Conservation (phyloP, 2,888 invertebrate species). For the Idaea dimidiata region DNA sequence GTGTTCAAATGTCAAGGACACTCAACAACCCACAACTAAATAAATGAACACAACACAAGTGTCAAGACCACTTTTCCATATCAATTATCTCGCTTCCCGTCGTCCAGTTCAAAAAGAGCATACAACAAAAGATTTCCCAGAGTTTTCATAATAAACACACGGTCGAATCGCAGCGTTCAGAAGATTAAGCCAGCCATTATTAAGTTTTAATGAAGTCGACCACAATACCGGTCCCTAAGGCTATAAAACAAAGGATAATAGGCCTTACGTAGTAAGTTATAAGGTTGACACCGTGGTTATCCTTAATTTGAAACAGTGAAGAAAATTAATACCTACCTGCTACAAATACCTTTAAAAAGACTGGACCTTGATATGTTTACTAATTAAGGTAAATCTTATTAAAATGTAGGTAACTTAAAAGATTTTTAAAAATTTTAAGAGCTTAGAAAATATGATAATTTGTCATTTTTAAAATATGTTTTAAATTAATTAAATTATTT, state of each 20-base stretch:
- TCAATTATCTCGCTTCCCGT: slow-evolving; percentile 29
- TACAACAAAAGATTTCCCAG: slow-evolving; percentile 33
- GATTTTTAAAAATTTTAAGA: too few species aligned
- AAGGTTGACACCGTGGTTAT: slow-evolving; percentile 33
- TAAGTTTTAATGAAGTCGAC: slow-evolving; percentile 72
- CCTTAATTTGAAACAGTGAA: neutral
- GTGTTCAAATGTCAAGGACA: neutral
- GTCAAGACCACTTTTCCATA: slow-evolving; percentile 22
- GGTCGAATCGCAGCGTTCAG: slow-evolving; percentile 47
- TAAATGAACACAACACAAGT: slow-evolving; percentile 5
- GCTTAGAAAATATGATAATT: too few species aligned
- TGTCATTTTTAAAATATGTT: too few species aligned
- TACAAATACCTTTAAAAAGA: too few species aligned
- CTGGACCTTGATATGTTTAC: too few species aligned
- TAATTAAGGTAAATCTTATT: too few species aligned
- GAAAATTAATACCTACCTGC: neutral
- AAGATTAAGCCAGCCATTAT: slow-evolving; percentile 66
- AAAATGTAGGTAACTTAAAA: too few species aligned
- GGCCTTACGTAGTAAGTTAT: slow-evolving; percentile 56
- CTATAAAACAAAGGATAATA: slow-evolving; percentile 69
- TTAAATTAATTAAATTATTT: too few species aligned
- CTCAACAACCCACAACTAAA: slow-evolving; percentile 10
- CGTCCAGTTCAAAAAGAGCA: slow-evolving; percentile 32
- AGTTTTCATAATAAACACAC: slow-evolving; percentile 48
- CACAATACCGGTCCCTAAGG: slow-evolving; percentile 52